These are phyloP conservation scores for Grus americana DNA, from an alignment of 2,113 vertebrate genomes.

Conservation along the genomic window DNA sequence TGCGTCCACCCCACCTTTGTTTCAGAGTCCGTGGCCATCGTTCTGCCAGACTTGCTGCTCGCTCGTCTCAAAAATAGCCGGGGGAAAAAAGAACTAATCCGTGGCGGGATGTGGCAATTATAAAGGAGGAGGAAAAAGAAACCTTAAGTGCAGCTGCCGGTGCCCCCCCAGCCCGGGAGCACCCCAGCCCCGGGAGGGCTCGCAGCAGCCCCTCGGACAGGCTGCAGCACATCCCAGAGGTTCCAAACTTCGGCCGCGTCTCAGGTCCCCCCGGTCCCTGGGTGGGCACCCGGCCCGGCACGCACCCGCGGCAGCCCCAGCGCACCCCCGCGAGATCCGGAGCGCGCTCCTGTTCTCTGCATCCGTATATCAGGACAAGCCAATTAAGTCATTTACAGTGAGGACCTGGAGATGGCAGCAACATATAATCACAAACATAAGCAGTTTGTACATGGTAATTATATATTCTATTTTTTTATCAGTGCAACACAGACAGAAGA, in stretches of 20 bases:
- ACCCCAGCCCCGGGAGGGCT: no score
- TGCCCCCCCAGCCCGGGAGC: background rate
- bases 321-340: accelerated
- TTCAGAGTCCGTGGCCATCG: accelerated
- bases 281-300: accelerated
- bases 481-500: constrained; percentile 72
- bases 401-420: constrained; percentile 79
- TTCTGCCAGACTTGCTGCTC: background rate
- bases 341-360: accelerated
- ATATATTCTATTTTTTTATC: constrained; percentile 72
- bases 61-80: background rate
- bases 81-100: no score
- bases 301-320: accelerated
- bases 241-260: accelerated
- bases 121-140: background rate
- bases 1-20: accelerated
- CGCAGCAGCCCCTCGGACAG: accelerated
- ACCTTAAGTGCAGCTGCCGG: accelerated
- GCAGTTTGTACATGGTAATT: constrained; percentile 74
- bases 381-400: constrained; percentile 72
- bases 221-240: background rate
- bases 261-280: accelerated
- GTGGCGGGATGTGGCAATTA: accelerated
- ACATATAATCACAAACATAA: constrained; percentile 79
- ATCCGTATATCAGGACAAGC: constrained; percentile 13